Conservation (phyloP, 2,888 invertebrate genomes). For the Cotesia congregata region DNA sequence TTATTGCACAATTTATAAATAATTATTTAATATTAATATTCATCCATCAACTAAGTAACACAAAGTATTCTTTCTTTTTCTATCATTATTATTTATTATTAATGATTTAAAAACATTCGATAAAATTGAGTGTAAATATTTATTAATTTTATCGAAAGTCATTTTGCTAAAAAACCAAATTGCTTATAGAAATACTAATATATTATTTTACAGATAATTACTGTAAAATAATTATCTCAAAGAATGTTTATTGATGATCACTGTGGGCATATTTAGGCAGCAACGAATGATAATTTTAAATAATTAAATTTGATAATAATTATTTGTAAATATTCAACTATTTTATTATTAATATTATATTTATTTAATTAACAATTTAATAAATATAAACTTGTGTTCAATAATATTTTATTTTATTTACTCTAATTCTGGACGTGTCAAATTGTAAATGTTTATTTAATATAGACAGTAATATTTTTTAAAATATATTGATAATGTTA, state of each 20-base stretch:
- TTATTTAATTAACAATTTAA: constrained; percentile 6
- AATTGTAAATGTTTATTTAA: not conserved
- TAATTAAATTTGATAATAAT: constrained; percentile 33
- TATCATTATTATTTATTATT: not conserved
- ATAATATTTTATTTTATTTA: not conserved
- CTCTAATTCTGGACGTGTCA: not conserved
- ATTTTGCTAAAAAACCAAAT: constrained; percentile 19
- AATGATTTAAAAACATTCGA: constrained; percentile 19
- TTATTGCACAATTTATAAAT: constrained; percentile 5
- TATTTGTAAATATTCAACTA: constrained; percentile 53
- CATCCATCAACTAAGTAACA: not conserved
- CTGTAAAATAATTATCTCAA: not conserved
- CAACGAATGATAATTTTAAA: constrained; percentile 48
- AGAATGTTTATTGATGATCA: constrained; percentile 39
- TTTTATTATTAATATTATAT: constrained; percentile 49
- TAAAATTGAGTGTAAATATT: not conserved
- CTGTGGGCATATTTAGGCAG: constrained; percentile 46
- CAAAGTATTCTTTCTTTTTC: not conserved
- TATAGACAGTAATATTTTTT: not conserved
- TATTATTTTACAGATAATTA: constrained; percentile 9
- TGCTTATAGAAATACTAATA: constrained; percentile 5
- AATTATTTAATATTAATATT: constrained; percentile 6
- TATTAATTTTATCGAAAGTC: constrained; percentile 20
- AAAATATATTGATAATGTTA: not conserved
- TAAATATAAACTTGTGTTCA: constrained; percentile 7